Evolutionary conservation across 2,113 vertebrate species (phyloP), one percentile per base, ranked within the genome.

Genomic region (Megaceryle maxima): DNA sequence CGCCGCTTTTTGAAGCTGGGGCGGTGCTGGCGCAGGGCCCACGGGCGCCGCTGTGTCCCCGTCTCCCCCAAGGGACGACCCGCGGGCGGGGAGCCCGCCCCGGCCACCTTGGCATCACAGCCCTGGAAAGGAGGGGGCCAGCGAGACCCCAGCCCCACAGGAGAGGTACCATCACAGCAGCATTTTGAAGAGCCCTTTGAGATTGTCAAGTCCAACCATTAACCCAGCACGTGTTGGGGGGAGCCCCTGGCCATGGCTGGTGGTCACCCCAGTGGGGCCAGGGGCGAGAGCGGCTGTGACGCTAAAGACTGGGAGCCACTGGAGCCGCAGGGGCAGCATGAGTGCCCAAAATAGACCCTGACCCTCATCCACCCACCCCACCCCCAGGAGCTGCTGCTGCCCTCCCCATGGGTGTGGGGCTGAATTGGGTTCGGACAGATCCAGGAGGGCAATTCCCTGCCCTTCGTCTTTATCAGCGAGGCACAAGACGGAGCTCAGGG

Each of bases 301-400:
- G 3, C 44, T 6, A 26, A 25, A 79, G 80, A 76, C 25, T 15
- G 44, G 2, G 73, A 64, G 29, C 20, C 78, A 28, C 13, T 3
- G 0, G 18, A 0, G 1, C 35, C 4, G 51, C 5, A 1, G 6
- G 51, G 51, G 51, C 2, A 26, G 29, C 22, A 15, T 12, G 9
- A 63, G 57, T 0, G 5, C 33, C 18, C 5, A 0, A 15, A 12
- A 62, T 48, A 10, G 13, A 39, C 2, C 31, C 7, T 1, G 1
- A 48, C 5, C 16, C 66, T 8, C 29, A 9, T 2, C 80, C 1
- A 4, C 48, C 48, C 39, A 3, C 2, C 15, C 55, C 57, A 4
- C n/a, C 4, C 2, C 21, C 35, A 0, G 0, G 5, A 53, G 55
- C 31, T 9, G 0, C 22, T 4, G 50, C 31, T 2, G 2, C 59